phyloP scores from a whole-genome alignment of 2,113 vertebrate species.

The Antennarius striatus region DNA sequence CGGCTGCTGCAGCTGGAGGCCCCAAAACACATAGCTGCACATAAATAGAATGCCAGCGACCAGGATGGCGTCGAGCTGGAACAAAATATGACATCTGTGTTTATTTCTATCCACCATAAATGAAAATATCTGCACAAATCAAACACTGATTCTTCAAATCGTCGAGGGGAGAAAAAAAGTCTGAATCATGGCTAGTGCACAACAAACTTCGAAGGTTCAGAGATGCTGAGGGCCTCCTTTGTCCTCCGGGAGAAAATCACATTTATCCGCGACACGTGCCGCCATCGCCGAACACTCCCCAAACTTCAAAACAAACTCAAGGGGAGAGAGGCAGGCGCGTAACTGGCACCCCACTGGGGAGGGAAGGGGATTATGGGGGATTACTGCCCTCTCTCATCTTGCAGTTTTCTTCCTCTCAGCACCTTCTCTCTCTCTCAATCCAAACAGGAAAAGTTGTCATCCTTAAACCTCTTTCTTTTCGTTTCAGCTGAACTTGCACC shows the following conservation, averaged over 20 bases:
- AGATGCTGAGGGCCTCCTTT: not conserved
- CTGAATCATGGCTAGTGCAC: too few relatives aligned
- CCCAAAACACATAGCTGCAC: conserved; percentile 1
- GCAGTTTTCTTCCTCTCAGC: conserved; percentile 55
- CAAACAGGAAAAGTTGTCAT: conserved; percentile 17
- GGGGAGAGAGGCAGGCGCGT: conserved; percentile 7
- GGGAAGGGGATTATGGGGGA: conserved; percentile 56
- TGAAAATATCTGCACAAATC: too few relatives aligned
- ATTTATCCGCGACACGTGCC: conserved; percentile 36
- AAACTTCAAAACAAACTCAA: conserved; percentile 46
- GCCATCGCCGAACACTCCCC: not conserved
- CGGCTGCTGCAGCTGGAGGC: not conserved
- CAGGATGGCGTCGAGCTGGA: too few relatives aligned
- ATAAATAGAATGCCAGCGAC: not conserved
- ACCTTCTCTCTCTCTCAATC: conserved; percentile 16
- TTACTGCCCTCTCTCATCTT: conserved; percentile 46
- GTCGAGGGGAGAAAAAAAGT: too few relatives aligned
- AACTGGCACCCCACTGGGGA: conserved; percentile 16
- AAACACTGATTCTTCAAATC: too few relatives aligned
- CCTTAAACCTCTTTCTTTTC: conserved; percentile 3
- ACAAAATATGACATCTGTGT: too few relatives aligned
- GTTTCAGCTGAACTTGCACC: not conserved
- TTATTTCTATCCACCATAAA: too few relatives aligned
- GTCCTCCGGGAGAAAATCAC: conserved; percentile 36
- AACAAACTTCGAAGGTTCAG: too few relatives aligned